A percentile compares a stretch with the other conserved stretches of the same genome.
Evolutionary conservation across 2,888 invertebrate species (phyloP).

Genomic region (Clanis bilineata): DNA sequence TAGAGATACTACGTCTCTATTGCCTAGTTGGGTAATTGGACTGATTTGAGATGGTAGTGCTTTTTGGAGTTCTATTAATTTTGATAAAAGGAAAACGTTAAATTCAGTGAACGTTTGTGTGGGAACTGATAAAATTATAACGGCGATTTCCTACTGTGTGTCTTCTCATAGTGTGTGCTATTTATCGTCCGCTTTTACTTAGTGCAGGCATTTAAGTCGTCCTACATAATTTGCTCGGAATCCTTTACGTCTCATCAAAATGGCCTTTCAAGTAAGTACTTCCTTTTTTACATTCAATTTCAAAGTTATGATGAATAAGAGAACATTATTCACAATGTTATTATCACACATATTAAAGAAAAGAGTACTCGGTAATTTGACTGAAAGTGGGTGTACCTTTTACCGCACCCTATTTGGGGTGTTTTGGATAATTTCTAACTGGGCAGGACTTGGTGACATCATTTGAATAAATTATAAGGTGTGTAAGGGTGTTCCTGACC

Average conservation of each 20-base stretch:
- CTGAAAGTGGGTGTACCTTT: neutral
- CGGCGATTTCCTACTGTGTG: neutral
- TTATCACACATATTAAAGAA: no score
- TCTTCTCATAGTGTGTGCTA: no score
- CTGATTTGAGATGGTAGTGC: no score
- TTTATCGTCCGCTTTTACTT: neutral
- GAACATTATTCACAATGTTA: neutral
- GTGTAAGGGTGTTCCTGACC: neutral
- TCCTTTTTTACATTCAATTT: constrained; percentile 16
- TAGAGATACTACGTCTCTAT: no score
- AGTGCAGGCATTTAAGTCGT: neutral
- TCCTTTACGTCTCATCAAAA: constrained; percentile 26
- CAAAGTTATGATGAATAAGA: neutral
- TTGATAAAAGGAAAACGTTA: neutral
- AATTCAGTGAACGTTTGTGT: neutral
- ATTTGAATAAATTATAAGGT: constrained; percentile 29
- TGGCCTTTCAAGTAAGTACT: constrained; percentile 50
- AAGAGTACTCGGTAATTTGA: no score
- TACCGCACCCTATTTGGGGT: neutral
- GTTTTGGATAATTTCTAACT: neutral
- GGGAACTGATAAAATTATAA: neutral
- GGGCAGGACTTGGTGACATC: constrained; percentile 46
- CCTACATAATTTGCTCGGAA: neutral
- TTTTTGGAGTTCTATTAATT: no score
- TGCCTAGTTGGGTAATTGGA: no score